Conservation (phyloP, 30 jellyfish, hydroid and myxozoan species). For the Aurelia sp. region DNA sequence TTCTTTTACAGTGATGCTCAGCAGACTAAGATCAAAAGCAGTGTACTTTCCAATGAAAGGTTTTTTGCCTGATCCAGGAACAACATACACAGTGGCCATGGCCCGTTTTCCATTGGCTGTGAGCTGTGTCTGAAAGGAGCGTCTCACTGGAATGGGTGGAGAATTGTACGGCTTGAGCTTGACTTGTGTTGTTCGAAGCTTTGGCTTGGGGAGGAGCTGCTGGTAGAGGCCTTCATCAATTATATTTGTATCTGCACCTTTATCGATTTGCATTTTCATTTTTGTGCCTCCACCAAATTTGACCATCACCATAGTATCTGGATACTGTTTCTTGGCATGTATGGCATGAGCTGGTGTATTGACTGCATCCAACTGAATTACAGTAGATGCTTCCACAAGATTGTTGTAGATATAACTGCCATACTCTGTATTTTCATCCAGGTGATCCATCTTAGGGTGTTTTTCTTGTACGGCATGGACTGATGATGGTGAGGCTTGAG, state of each 20-base stretch:
- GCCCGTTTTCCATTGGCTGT: constrained; percentile 52
- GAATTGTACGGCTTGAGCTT: too few species aligned
- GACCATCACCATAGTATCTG: not conserved
- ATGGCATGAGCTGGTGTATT: constrained; percentile 3
- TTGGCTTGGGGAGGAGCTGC: too few species aligned
- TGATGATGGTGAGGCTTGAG: constrained; percentile 8
- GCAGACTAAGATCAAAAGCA: constrained; percentile 31
- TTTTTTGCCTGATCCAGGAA: constrained; percentile 8
- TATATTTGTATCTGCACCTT: too few species aligned
- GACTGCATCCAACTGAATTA: constrained; percentile 10
- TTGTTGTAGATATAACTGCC: not conserved
- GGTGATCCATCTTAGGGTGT: too few species aligned
- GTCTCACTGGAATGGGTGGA: constrained; percentile 36
- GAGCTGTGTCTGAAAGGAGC: constrained; percentile 44
- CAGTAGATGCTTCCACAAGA: not conserved
- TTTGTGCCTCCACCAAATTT: constrained; percentile 20
- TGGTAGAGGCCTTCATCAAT: too few species aligned
- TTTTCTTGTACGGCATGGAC: constrained; percentile 3
- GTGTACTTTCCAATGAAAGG: constrained; percentile 40
- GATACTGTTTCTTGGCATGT: not conserved
- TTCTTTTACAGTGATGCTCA: constrained; percentile 21
- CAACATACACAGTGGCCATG: constrained; percentile 13
- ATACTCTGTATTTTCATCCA: too few species aligned
- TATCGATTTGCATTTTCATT: too few species aligned
- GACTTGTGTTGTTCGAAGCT: too few species aligned